A percentile compares a stretch with the other conserved stretches of the same genome.
Conservation (phyloP, 2,113 vertebrate genomes). For the Leptobrachium ailaonicum region DNA sequence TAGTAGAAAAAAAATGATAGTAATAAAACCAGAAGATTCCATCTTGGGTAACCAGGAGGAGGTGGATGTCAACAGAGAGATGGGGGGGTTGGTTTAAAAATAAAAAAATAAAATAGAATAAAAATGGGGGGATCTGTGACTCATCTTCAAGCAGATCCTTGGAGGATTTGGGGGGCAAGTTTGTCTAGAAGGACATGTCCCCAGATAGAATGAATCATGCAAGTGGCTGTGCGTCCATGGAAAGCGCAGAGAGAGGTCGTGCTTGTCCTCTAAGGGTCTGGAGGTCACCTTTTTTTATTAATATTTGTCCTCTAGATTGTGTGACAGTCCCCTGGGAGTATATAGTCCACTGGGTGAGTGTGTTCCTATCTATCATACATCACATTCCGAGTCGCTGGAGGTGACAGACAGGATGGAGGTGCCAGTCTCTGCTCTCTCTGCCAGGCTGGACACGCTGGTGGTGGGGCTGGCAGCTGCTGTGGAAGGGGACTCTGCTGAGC, state of each 20-base stretch:
- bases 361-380: conserved; percentile 88
- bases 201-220: conserved; percentile 94
- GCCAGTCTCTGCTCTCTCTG: conserved; percentile 93
- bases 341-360: conserved; percentile 59
- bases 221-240: conserved; percentile 91
- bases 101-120: conserved; percentile 57
- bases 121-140: conserved; percentile 78
- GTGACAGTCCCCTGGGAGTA: conserved; percentile 77
- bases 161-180: conserved; percentile 81
- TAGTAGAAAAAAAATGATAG: conserved; percentile 65
- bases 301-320: conserved; percentile 71
- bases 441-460: conserved; percentile 96
- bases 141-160: conserved; percentile 90
- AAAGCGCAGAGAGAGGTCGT: conserved; percentile 91
- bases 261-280: conserved; percentile 85
- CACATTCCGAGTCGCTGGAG: conserved; percentile 98
- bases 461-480: conserved; percentile 96
- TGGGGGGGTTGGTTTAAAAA: conserved; percentile 30
- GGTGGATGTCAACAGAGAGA: conserved; percentile 73
- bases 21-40: conserved; percentile 74
- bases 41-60: conserved; percentile 84
- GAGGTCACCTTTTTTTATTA: conserved; percentile 76
- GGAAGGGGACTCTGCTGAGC: conserved; percentile 96
- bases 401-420: conserved; percentile 98
- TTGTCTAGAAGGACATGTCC: conserved; percentile 75